phyloP scores from a whole-genome alignment of 2,113 vertebrate species.

The Aix galericulata region DNA sequence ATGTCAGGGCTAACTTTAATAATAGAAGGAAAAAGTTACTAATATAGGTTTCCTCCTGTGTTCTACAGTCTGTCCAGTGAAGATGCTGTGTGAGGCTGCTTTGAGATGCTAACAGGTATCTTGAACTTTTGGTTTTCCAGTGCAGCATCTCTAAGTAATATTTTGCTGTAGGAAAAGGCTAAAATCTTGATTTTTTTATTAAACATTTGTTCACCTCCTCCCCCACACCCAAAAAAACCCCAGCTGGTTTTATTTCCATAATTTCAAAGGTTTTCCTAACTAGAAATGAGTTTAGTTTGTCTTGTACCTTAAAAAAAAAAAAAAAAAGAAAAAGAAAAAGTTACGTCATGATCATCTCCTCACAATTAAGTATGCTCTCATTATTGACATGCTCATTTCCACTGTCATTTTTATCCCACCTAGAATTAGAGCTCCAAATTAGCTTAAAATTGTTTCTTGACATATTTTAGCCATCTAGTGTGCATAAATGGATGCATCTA shows the following conservation, averaged over 20 bases:
- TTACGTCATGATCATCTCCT: slow-evolving; percentile 42
- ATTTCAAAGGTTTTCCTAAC: slow-evolving; percentile 18
- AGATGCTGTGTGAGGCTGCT: slow-evolving; percentile 74
- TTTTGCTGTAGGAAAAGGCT: slow-evolving; percentile 63
- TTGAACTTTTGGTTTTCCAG: slow-evolving; percentile 73
- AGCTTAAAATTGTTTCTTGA: slow-evolving; percentile 24
- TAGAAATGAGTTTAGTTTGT: slow-evolving; percentile 21
- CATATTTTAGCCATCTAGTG: not conserved
- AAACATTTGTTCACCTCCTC: slow-evolving; percentile 38
- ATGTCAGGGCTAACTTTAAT: slow-evolving; percentile 65
- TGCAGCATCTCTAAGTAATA: slow-evolving; percentile 73
- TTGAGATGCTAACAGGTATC: slow-evolving; percentile 73
- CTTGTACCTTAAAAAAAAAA: not conserved
- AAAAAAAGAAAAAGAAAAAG: not conserved
- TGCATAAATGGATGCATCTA: not conserved
- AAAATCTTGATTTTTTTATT: not conserved
- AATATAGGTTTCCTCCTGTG: slow-evolving; percentile 75
- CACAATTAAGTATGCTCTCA: slow-evolving; percentile 42
- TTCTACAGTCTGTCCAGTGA: slow-evolving; percentile 74
- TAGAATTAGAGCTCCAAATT: slow-evolving; percentile 34
- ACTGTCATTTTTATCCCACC: slow-evolving; percentile 42
- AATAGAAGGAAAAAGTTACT: slow-evolving; percentile 70
- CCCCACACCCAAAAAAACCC: slow-evolving; percentile 15
- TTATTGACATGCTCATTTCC: slow-evolving; percentile 57
- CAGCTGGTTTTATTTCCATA: slow-evolving; percentile 30